These are phyloP conservation scores for Catharus minimus DNA, from an alignment of 2,113 vertebrate genomes.

Conservation along the genomic window DNA sequence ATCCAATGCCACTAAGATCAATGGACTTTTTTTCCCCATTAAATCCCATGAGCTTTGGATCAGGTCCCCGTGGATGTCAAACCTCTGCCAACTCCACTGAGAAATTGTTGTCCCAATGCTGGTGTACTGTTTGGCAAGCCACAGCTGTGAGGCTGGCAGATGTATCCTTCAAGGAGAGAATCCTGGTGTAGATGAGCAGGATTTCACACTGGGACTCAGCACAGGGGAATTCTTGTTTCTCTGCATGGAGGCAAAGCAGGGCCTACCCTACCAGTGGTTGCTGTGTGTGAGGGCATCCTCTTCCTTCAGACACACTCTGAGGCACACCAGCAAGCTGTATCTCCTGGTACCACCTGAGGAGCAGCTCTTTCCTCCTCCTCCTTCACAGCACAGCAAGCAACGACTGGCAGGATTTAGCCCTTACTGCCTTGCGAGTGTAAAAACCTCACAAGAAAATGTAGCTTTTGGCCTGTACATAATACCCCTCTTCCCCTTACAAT, in stretches of 20 bases:
- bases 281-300: neutral
- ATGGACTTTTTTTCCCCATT: neutral
- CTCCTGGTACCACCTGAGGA: neutral
- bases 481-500: neutral
- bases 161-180: neutral
- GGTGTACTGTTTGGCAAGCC: neutral
- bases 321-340: neutral
- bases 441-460: neutral
- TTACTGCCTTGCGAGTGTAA: neutral
- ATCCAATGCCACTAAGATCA: constrained; percentile 10
- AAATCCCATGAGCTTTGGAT: constrained; percentile 24
- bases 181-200: neutral
- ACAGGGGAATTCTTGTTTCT: neutral
- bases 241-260: neutral
- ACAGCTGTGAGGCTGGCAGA: neutral
- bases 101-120: neutral
- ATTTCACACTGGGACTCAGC: neutral
- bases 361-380: neutral
- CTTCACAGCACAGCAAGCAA: neutral
- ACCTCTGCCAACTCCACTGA: neutral
- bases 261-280: neutral
- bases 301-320: neutral
- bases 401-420: neutral
- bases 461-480: neutral
- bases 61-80: neutral